Base-by-base conservation (phyloP, 2,888 invertebrate species). In the Hypselothyrea guttata region DNA sequence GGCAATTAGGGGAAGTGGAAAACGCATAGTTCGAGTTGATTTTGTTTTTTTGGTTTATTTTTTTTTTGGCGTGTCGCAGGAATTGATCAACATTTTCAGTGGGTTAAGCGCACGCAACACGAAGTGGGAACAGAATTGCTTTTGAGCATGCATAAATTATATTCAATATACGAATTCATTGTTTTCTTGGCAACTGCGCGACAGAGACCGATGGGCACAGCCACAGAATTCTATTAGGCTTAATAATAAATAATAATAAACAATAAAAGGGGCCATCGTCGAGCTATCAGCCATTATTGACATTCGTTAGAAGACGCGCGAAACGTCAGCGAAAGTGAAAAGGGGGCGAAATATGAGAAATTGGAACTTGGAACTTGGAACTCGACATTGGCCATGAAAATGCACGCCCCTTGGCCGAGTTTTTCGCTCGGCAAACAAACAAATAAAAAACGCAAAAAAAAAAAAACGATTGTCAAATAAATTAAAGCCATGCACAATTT, bases 241-340 rank as follows among this genome's bases (percentile, higher is more conserved):
- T 63, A 73, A 83, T 71, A 81, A 79, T 79, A 79, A 76, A 83
- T 63, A 78, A 73, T 76, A 55, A 83, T 70, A 82, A 82, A 67
- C 67, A 78, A 75, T 67, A 46, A 52, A 60, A 47, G 42, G 52
- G 59, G 53, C 55, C 54, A 53, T 37, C 57, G 67, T 45, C 42
- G 35, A 53, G 42, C 48, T 71, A 57, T 52, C 56, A 48, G 52
- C 22, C 59, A 68, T 75, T 59, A 82, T 77, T 82, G 75, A 54
- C 65, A 49, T 55, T 79, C 55, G 70, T 66, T 71, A 44, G 54
- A 9, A 22, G 40, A 5, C 38, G 37, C 15, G 40, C 16, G 42
- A 7, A 28, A 38, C 33, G 35, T n/a, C n/a, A n/a, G n/a, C n/a
- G n/a, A n/a, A n/a, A n/a, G n/a, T n/a, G 22, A 22, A 22, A 22